Base-by-base conservation (phyloP, 64 coral and sea anemone species). In the Catalaphyllia jardinei region DNA sequence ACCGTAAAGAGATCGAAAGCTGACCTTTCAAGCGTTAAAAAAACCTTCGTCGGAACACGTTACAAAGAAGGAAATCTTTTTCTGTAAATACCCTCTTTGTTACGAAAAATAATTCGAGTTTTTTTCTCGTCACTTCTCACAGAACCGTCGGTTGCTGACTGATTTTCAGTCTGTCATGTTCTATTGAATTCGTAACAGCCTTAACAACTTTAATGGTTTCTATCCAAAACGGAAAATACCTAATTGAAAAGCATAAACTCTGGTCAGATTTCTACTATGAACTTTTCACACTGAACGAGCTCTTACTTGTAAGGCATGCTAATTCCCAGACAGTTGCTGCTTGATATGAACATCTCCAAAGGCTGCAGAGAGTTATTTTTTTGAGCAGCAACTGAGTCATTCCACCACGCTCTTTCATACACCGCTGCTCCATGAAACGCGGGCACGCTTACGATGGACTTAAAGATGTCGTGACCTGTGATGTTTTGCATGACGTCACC, bases 271-370 rank as follows among this genome's bases (percentile, higher is more conserved):
- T 46, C 5, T 46, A 46, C 5, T 6, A 46, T 46, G 7, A 46
- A 4, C 4, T 46, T 46, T 46, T 46, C 4, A 46, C 42, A 7
- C 42, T 16, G 19, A 13, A 25, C 10, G 20, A 85, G 3, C 22
- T 52, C 62, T 85, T 28, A 85, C 81, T 24, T 71, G 35, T 85
- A 85, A 85, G 81, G 81, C 81, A 85, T 85, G 4, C 62, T 85
- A 27, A 71, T 85, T 27, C 81, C 81, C 10, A 71, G n/a, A 22
- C 81, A 85, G 35, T 85, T 28, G 38, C 81, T 85, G 33, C 33
- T 71, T 8, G 81, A 85, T 50, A 85, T 17, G 25, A 85, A 85
- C 81, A 27, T 85, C 1, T 28, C 8, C 22, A 85, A 25, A 30
- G 18, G 4, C 10, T 52, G 0, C 10, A 69, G 17, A 2, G 12